These are phyloP conservation scores for Willowsia nigromaculata DNA, from an alignment of 2,888 invertebrate species.

Conservation along the genomic window DNA sequence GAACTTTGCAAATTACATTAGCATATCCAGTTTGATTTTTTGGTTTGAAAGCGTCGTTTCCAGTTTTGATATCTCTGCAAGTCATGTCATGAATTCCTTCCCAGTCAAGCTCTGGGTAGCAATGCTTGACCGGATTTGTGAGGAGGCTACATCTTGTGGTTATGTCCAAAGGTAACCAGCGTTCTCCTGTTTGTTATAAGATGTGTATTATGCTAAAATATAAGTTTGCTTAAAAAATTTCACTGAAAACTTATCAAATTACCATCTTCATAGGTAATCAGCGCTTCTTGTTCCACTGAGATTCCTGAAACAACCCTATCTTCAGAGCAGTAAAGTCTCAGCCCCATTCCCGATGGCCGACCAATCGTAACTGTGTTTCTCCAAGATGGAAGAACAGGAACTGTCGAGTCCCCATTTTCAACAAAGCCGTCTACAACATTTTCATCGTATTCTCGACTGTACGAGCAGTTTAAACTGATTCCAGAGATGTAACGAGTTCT, in stretches of 20 bases:
- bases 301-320: background rate
- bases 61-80: background rate
- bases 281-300: background rate
- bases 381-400: background rate
- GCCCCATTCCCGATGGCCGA: background rate
- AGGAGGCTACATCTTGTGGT: constrained; percentile 11
- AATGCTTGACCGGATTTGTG: background rate
- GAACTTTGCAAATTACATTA: constrained; percentile 1
- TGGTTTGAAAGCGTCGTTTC: background rate
- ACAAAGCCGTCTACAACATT: background rate
- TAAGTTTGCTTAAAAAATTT: no score
- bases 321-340: background rate
- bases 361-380: background rate
- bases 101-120: constrained; percentile 41
- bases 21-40: background rate
- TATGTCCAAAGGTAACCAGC: background rate
- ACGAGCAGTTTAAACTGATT: constrained; percentile 18
- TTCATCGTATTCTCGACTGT: background rate
- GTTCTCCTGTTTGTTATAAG: constrained; percentile 7
- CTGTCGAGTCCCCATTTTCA: background rate
- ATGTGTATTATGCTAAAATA: no score
- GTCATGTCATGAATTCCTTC: constrained; percentile 2
- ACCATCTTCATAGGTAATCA: background rate
- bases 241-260: no score
- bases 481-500: constrained; percentile 17